Evolutionary conservation across 2,888 invertebrate genomes (phyloP).

Genomic region (Myopa tessellatipennis): DNA sequence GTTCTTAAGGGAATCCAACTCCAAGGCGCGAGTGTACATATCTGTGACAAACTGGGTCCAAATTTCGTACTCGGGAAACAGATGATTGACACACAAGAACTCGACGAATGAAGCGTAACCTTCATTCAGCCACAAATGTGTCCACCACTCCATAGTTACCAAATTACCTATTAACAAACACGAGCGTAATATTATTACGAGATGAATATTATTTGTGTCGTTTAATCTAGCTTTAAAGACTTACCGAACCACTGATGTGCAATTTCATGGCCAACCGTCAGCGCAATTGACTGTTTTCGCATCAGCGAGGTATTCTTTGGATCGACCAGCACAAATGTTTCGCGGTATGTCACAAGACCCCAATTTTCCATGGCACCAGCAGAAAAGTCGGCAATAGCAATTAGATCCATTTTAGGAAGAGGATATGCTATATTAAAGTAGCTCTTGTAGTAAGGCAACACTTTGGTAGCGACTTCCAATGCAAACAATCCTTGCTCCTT

Average conservation of each 20-base stretch:
- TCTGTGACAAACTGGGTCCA: slow-evolving; percentile 97
- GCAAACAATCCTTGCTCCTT: slow-evolving; percentile 93
- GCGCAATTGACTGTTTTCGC: slow-evolving; percentile 85
- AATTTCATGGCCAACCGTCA: slow-evolving; percentile 91
- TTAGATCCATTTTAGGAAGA: slow-evolving; percentile 94
- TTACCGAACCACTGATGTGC: slow-evolving; percentile 98
- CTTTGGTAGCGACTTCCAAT: slow-evolving; percentile 89
- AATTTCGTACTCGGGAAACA: slow-evolving; percentile 95
- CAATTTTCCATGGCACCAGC: slow-evolving; percentile 99
- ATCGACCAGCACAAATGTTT: slow-evolving; percentile 91
- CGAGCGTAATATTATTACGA: too few relatives aligned
- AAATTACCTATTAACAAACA: slow-evolving; percentile 72
- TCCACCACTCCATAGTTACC: slow-evolving; percentile 99
- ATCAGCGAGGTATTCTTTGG: slow-evolving; percentile 88
- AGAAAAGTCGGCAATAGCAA: slow-evolving; percentile 95
- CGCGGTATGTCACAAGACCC: slow-evolving; percentile 94
- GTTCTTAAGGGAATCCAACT: slow-evolving; percentile 88
- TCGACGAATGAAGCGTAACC: slow-evolving; percentile 97
- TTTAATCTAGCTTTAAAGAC: slow-evolving; percentile 12
- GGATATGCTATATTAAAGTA: slow-evolving; percentile 97
- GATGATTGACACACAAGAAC: slow-evolving; percentile 89
- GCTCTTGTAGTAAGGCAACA: slow-evolving; percentile 92
- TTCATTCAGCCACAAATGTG: slow-evolving; percentile 95
- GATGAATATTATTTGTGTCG: not conserved
- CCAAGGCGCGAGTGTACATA: slow-evolving; percentile 84